A percentile compares a stretch with the other conserved stretches of the same genome.
These are phyloP conservation scores for Cosmopolites sordidus DNA, from an alignment of 2,888 invertebrate species.

Conservation along the genomic window DNA sequence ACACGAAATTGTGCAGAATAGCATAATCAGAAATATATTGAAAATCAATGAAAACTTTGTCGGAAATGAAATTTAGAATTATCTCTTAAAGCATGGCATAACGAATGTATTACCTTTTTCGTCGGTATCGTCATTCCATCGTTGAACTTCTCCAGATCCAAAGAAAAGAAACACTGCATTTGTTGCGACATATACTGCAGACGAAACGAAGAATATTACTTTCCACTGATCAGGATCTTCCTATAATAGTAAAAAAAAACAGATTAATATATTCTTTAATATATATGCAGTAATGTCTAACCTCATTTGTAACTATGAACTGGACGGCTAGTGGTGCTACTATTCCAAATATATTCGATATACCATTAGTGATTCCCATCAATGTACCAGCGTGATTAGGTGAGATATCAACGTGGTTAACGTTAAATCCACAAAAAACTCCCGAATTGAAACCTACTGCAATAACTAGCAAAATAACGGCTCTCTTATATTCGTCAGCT, in stretches of 20 bases:
- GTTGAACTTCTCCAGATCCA: constrained; percentile 61
- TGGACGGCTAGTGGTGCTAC: constrained; percentile 73
- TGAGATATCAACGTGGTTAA: constrained; percentile 79
- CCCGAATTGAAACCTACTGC: constrained; percentile 74
- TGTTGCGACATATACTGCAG: constrained; percentile 63
- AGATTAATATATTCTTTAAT: not conserved
- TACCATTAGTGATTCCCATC: constrained; percentile 80
- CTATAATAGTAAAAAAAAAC: constrained; percentile 52
- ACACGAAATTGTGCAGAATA: no score
- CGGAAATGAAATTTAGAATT: no score
- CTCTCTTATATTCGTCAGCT: constrained; percentile 51
- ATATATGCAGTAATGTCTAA: not conserved
- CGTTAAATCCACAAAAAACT: constrained; percentile 70
- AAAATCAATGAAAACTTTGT: no score
- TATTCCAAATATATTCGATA: constrained; percentile 74
- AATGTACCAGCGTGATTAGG: constrained; percentile 79
- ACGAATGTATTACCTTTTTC: constrained; percentile 18
- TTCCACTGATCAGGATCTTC: constrained; percentile 64
- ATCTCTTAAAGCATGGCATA: no score
- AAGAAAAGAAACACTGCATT: constrained; percentile 68
- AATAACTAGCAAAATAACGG: constrained; percentile 62
- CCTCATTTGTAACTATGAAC: constrained; percentile 64
- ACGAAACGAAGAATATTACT: constrained; percentile 68
- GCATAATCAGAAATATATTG: no score
- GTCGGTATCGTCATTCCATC: constrained; percentile 31